These are phyloP conservation scores for Etheostoma nigrum DNA, from an alignment of 2,797 vertebrate genomes.

Conservation along the genomic window DNA sequence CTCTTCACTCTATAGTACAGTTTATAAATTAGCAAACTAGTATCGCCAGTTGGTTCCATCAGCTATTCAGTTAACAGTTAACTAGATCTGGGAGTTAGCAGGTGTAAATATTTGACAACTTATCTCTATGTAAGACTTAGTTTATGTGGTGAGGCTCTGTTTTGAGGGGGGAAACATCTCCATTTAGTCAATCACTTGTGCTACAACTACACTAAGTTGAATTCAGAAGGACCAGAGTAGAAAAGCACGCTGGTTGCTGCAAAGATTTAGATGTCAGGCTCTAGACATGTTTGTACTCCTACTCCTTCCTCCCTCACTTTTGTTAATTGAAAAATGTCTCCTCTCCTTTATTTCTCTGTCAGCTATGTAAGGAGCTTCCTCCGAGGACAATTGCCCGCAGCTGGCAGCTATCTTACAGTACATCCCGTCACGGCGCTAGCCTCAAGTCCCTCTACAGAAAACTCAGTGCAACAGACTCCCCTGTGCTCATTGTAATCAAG, in stretches of 20 bases:
- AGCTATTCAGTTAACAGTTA: neutral
- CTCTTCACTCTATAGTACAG: neutral
- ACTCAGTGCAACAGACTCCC: conserved; percentile 79
- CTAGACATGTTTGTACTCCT: neutral
- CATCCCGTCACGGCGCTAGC: conserved; percentile 83
- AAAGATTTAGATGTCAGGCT: neutral
- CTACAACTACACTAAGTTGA: neutral
- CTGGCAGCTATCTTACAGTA: conserved; percentile 86
- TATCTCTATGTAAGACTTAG: neutral
- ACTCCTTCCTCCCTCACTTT: neutral
- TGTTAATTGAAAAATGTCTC: neutral
- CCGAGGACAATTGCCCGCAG: conserved; percentile 79
- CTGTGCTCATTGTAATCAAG: conserved; percentile 84
- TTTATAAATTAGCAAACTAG: neutral
- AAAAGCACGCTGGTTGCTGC: neutral
- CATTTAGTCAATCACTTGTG: neutral
- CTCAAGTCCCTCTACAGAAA: conserved; percentile 88
- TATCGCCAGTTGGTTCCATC: conserved; percentile 2
- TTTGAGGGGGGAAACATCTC: too few relatives aligned
- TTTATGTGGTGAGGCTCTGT: neutral
- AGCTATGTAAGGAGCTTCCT: conserved; percentile 85
- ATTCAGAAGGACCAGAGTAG: neutral
- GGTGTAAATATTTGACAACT: conserved; percentile 30
- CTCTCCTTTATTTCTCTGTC: conserved; percentile 11
- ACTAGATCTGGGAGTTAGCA: neutral